Percentiles rank a stretch among this genome's conserved stretches.
phyloP scores from a whole-genome alignment of 1,140 invertebrate species.

The Leptinotarsa lineolata region DNA sequence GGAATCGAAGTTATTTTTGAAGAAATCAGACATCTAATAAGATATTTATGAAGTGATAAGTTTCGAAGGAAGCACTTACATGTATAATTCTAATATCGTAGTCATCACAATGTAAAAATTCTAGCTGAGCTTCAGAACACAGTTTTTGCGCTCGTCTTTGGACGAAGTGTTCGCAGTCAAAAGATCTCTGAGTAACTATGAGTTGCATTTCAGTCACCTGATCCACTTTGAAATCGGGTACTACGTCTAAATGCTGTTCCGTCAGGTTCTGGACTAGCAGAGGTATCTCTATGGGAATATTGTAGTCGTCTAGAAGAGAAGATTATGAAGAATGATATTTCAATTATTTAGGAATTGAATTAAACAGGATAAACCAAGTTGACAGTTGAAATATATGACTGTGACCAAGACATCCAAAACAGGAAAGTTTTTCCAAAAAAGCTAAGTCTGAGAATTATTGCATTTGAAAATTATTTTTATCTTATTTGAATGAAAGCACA shows the following conservation, averaged over 20 bases:
- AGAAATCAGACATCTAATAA: no score
- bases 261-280: constrained; percentile 52
- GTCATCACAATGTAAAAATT: constrained; percentile 54
- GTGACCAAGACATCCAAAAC: no score
- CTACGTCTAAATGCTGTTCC: constrained; percentile 53
- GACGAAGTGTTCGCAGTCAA: constrained; percentile 55
- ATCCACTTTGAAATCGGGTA: constrained; percentile 51
- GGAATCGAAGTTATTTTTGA: no score
- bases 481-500: no score
- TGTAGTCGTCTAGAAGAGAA: constrained; percentile 53
- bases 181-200: constrained; percentile 54
- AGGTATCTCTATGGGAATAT: constrained; percentile 54
- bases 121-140: constrained; percentile 50
- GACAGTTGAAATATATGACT: no score
- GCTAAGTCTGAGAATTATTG: no score
- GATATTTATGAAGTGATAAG: no score
- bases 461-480: no score
- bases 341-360: no score
- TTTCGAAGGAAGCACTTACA: constrained; percentile 42
- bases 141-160: constrained; percentile 51
- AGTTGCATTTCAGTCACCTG: constrained; percentile 52
- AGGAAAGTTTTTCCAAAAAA: no score
- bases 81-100: constrained; percentile 55
- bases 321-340: not conserved
- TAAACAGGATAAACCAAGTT: no score